These are phyloP conservation scores for Andrena camellia DNA, from an alignment of 2,888 invertebrate species.

Conservation along the genomic window DNA sequence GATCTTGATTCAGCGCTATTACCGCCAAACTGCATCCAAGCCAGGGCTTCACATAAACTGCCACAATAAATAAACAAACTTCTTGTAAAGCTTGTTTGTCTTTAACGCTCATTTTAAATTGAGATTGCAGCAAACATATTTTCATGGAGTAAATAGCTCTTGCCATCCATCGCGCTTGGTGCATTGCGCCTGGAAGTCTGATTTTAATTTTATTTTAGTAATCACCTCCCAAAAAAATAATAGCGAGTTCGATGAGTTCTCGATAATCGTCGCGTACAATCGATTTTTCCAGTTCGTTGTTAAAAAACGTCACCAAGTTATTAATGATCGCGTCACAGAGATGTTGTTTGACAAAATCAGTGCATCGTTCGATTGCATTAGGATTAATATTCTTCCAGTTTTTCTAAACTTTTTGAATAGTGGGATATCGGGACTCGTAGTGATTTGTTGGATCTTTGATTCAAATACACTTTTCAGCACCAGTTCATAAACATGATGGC, in stretches of 20 bases:
- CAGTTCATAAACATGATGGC: constrained; percentile 6
- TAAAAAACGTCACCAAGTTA: constrained; percentile 3
- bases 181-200: background rate
- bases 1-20: too few relatives aligned
- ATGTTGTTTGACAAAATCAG: constrained; percentile 7
- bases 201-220: background rate
- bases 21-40: too few relatives aligned
- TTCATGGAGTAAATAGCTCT: too few relatives aligned
- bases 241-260: constrained; percentile 6
- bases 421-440: constrained; percentile 6
- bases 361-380: constrained; percentile 6
- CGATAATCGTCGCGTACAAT: constrained; percentile 6
- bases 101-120: too few relatives aligned
- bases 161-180: too few relatives aligned
- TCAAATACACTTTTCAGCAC: constrained; percentile 4
- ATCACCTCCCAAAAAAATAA: constrained; percentile 6
- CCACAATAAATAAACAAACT: too few relatives aligned
- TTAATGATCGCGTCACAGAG: constrained; percentile 6
- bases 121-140: too few relatives aligned
- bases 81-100: too few relatives aligned
- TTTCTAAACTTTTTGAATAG: constrained; percentile 7
- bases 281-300: constrained; percentile 6
- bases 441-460: constrained; percentile 5
- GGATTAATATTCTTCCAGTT: constrained; percentile 7
- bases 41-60: too few relatives aligned